Evolutionary conservation across 2,888 invertebrate genomes (phyloP).

Genomic region (Anthophora plumipes): DNA sequence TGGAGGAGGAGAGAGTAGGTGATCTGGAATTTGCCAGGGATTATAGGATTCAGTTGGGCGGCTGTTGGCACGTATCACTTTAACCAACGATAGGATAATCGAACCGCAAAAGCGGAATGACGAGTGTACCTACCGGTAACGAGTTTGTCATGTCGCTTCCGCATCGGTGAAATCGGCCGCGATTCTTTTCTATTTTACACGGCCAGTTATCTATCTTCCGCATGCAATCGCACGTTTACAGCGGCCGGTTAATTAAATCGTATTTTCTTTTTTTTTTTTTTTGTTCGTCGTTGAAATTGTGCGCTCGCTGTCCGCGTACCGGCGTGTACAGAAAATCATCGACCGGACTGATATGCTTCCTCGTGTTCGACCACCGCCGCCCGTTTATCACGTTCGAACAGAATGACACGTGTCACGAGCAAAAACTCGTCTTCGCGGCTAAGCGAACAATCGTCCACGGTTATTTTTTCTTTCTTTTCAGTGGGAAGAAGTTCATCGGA

Average conservation of each 20-base stretch:
- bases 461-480: not conserved
- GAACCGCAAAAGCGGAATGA: slow-evolving; percentile 63
- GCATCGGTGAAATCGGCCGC: slow-evolving; percentile 53
- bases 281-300: slow-evolving; percentile 1
- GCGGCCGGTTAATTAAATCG: slow-evolving; percentile 70
- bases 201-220: slow-evolving; percentile 48
- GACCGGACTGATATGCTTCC: slow-evolving; percentile 39
- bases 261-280: slow-evolving; percentile 27
- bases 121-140: slow-evolving; percentile 66
- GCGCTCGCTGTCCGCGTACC: slow-evolving; percentile 24
- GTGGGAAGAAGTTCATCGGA: not conserved
- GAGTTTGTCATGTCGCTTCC: slow-evolving; percentile 68
- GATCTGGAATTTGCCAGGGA: slow-evolving; percentile 43
- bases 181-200: slow-evolving; percentile 61
- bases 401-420: slow-evolving; percentile 60
- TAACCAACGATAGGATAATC: slow-evolving; percentile 66
- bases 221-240: slow-evolving; percentile 56
- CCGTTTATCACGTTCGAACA: slow-evolving; percentile 45
- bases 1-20: not conserved
- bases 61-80: slow-evolving; percentile 55
- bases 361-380: slow-evolving; percentile 1
- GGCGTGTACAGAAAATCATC: slow-evolving; percentile 60
- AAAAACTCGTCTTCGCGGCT: slow-evolving; percentile 42
- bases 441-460: not conserved
- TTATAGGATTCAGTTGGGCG: slow-evolving; percentile 51